Evolutionary conservation across 2,888 invertebrate genomes (phyloP).

Genomic region (Fragum whitleyi): DNA sequence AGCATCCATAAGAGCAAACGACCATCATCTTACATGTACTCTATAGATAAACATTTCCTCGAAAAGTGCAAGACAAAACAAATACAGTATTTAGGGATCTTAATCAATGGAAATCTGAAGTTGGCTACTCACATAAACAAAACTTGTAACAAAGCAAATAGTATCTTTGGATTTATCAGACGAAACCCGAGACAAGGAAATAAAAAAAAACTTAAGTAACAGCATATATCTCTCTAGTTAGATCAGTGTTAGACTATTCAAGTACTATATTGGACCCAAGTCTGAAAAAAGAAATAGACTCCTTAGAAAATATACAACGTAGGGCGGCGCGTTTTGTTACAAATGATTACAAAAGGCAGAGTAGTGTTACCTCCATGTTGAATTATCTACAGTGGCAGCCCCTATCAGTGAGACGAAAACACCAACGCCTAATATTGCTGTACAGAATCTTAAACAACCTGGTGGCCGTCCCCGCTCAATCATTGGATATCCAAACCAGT

Average conservation of each 20-base stretch:
- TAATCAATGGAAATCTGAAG: slow-evolving; percentile 25
- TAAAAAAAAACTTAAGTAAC: neutral
- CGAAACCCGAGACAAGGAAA: slow-evolving; percentile 27
- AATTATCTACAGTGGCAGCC: too few species aligned
- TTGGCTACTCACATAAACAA: slow-evolving; percentile 14
- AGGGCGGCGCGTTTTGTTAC: too few species aligned
- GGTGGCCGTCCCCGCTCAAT: too few species aligned
- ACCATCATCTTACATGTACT: slow-evolving; percentile 15
- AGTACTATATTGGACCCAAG: slow-evolving; percentile 15
- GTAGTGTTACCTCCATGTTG: too few species aligned
- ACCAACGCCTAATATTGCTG: too few species aligned
- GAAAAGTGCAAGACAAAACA: slow-evolving; percentile 33
- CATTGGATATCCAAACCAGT: too few species aligned
- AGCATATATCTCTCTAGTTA: slow-evolving; percentile 26
- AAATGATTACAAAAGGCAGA: too few species aligned
- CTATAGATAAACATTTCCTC: slow-evolving; percentile 31
- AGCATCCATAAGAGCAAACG: slow-evolving; percentile 30
- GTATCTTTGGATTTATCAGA: slow-evolving; percentile 9
- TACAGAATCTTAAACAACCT: too few species aligned
- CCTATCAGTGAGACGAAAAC: too few species aligned
- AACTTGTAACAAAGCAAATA: slow-evolving; percentile 20
- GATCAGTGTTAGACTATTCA: slow-evolving; percentile 11
- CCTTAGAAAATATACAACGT: too few species aligned
- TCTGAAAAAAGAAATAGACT: too few species aligned
- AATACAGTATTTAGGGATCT: slow-evolving; percentile 29